A percentile compares a stretch with the other conserved stretches of the same genome.
Conservation (phyloP, 1,140 invertebrate species). For the Propsilocerus akamusi region DNA sequence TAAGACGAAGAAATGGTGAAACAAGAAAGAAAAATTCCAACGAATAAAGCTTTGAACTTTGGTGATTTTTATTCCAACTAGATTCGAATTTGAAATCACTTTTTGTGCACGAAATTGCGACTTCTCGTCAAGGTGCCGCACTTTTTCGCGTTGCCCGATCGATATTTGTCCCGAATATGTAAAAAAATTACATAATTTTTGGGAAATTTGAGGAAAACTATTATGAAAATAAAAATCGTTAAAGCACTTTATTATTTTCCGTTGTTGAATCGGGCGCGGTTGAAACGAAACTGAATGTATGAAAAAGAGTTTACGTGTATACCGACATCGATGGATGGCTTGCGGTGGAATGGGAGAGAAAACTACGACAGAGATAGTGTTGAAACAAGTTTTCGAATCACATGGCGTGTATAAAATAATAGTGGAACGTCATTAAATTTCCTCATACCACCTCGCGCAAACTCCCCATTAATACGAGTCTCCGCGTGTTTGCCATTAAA, state of each 20-base stretch:
- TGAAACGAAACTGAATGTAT: neutral
- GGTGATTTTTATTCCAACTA: too few species aligned
- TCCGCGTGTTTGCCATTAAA: neutral
- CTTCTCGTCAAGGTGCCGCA: neutral
- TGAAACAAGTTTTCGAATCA: conserved; percentile 1
- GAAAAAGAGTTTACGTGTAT: neutral
- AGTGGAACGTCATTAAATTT: neutral
- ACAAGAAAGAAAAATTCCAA: too few species aligned
- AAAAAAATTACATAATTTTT: neutral
- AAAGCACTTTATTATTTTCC: neutral
- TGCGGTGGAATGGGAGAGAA: neutral
- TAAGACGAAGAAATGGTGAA: too few species aligned
- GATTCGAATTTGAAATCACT: neutral
- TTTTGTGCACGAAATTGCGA: neutral
- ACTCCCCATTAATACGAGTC: neutral
- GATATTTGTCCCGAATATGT: neutral
- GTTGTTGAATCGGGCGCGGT: conserved; percentile 1
- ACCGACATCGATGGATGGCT: too few species aligned
- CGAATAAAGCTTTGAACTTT: too few species aligned
- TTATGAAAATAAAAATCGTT: neutral
- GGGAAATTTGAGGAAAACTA: neutral
- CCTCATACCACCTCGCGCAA: neutral
- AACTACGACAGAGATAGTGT: neutral
- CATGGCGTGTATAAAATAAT: neutral
- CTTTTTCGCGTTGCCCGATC: neutral